Percentiles rank a stretch among this genome's conserved stretches.
Evolutionary conservation across 2,888 invertebrate genomes (phyloP).

Genomic region (Byasa hedistus): DNA sequence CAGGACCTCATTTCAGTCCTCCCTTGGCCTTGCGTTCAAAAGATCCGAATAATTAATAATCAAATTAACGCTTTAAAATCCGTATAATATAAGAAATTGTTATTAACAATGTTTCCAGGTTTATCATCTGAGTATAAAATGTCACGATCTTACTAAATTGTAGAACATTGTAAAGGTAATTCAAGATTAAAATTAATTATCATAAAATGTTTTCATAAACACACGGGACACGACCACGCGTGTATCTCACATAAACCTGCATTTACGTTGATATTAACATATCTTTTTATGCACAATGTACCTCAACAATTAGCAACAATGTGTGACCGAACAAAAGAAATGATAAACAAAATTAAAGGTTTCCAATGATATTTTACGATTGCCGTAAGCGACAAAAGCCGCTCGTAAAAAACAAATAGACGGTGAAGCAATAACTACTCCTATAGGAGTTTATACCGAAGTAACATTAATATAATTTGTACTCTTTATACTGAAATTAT

Average conservation of each 20-base stretch:
- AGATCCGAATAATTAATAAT: too few species aligned
- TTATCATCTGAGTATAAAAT: slow-evolving; percentile 9
- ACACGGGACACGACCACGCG: slow-evolving; percentile 24
- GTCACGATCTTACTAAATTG: slow-evolving; percentile 36
- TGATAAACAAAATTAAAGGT: slow-evolving; percentile 76
- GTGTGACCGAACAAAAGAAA: slow-evolving; percentile 62
- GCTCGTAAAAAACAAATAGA: slow-evolving; percentile 67
- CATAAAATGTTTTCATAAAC: slow-evolving; percentile 11
- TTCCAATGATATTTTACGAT: slow-evolving; percentile 73
- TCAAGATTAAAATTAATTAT: slow-evolving; percentile 28
- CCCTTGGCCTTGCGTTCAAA: too few species aligned
- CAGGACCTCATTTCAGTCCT: too few species aligned
- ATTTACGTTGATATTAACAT: slow-evolving; percentile 25
- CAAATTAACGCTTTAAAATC: too few species aligned
- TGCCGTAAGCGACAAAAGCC: slow-evolving; percentile 70
- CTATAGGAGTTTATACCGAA: slow-evolving; percentile 19
- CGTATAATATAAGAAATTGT: not conserved
- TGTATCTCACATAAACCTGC: slow-evolving; percentile 25
- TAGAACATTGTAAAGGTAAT: slow-evolving; percentile 24
- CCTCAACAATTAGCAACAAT: slow-evolving; percentile 61
- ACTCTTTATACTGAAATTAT: slow-evolving; percentile 32
- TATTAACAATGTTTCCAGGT: not conserved
- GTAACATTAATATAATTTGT: slow-evolving; percentile 25
- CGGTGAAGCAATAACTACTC: slow-evolving; percentile 44
- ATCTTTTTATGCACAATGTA: slow-evolving; percentile 50